Conservation (phyloP, 1,140 invertebrate species). For the Drosophila lacteicornis region DNA sequence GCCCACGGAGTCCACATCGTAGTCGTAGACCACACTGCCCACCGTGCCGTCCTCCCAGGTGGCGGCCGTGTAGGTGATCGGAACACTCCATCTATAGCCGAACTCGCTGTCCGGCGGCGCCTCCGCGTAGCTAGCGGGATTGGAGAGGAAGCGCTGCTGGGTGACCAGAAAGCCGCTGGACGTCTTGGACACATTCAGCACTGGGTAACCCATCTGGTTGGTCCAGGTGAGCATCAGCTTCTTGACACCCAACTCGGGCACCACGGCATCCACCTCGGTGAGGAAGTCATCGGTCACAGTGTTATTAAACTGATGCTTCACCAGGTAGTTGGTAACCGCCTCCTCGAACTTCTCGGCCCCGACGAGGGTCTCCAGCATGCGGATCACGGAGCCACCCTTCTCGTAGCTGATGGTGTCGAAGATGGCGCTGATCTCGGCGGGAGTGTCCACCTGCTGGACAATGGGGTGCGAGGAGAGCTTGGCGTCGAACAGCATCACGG, state of each 20-base stretch:
- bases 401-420: constrained; percentile 97
- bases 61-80: constrained; percentile 88
- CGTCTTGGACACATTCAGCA: constrained; percentile 88
- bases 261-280: constrained; percentile 86
- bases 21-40: constrained; percentile 71
- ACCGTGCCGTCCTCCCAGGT: constrained; percentile 84
- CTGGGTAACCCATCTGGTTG: constrained; percentile 95
- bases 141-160: constrained; percentile 90
- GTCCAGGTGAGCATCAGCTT: constrained; percentile 97
- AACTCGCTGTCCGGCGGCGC: constrained; percentile 86
- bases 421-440: constrained; percentile 95
- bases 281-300: constrained; percentile 93
- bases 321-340: constrained; percentile 91
- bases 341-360: constrained; percentile 90
- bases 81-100: constrained; percentile 92
- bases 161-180: constrained; percentile 87
- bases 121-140: constrained; percentile 86
- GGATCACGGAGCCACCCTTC: constrained; percentile 95
- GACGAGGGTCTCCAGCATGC: constrained; percentile 95
- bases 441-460: constrained; percentile 91
- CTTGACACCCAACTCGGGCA: constrained; percentile 85
- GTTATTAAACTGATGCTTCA: constrained; percentile 89
- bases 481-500: constrained; percentile 91
- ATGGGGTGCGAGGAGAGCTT: constrained; percentile 95
- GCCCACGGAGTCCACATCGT: constrained; percentile 17